Base-by-base conservation (phyloP, 2,797 vertebrate genomes). In the Lepilemur septentrionalis region DNA sequence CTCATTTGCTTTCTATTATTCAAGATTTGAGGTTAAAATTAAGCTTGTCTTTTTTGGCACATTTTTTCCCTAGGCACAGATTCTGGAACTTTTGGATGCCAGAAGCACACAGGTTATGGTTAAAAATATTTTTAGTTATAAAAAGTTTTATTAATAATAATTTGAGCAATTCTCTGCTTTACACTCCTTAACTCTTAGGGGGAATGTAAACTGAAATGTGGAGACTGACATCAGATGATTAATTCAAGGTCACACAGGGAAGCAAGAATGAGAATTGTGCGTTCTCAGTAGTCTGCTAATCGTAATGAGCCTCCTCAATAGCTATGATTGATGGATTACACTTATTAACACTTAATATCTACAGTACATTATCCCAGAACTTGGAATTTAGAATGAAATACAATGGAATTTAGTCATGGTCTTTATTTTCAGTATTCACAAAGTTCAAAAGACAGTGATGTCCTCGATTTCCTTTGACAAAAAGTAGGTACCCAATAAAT, bases 1-100 rank as follows among this genome's bases (percentile, higher is more conserved):
- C 30, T 96, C 48, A 88, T 84, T 94, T 91, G 4, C 38, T 95
- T 93, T 86, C 82, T 95, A 82, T 73, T 94, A 72, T 90, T 92
- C 35, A 94, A 91, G 46, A 75, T 88, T 78, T 91, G n/a, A 81
- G 22, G 18, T 72, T 81, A 76, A 87, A 95, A 80, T 20, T 91
- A 78, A 89, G 4, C 61, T 87, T 86, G 14, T 38, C 2, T 43
- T 65, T 35, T 86, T 52, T 28, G 17, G 10, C 32, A 43, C 0
- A 4, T 28, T 70, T 23, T 79, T 57, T 2, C 80, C 18, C 55
- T 22, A 59, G 13, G 46, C 38, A 94, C 22, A 69, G 46, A 90
- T 79, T 82, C 23, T 82, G 20, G 59, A 17, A 12, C 23, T 95
- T 85, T 73, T 63, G 75, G 20, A 87, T 93, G 15, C 7, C 32